A percentile compares a stretch with the other conserved stretches of the same genome.
Conservation (phyloP, 1,140 invertebrate species). For the Reticulitermes speratus region DNA sequence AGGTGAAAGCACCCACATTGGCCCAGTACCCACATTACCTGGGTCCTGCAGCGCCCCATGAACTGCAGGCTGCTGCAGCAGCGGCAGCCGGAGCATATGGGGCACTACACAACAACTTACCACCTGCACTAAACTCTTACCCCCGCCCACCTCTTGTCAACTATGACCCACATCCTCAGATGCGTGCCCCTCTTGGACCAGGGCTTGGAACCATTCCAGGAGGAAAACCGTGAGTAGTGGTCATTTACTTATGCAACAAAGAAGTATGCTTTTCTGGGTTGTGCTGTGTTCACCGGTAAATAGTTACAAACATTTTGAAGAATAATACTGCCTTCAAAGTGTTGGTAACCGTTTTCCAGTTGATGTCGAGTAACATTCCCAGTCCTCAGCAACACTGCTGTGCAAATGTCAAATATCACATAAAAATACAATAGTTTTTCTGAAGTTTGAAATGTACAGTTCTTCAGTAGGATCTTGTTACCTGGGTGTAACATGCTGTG, state of each 20-base stretch:
- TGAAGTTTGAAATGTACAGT: no score
- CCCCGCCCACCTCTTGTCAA: slow-evolving; percentile 49
- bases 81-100: slow-evolving; percentile 42
- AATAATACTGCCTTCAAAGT: no score
- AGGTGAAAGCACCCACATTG: slow-evolving; percentile 48
- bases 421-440: background rate
- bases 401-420: no score
- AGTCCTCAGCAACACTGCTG: no score
- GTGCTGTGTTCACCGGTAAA: no score
- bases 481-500: no score
- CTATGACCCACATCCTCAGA: slow-evolving; percentile 69
- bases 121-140: slow-evolving; percentile 43
- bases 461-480: no score
- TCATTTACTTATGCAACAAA: background rate
- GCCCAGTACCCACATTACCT: slow-evolving; percentile 60
- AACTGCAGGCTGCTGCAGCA: slow-evolving; percentile 45
- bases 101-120: slow-evolving; percentile 44
- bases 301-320: no score
- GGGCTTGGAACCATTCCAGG: slow-evolving; percentile 69
- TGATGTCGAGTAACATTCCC: no score
- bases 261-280: background rate
- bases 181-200: slow-evolving; percentile 63
- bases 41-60: slow-evolving; percentile 51
- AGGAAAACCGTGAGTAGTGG: slow-evolving; percentile 83
- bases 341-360: no score